These are phyloP conservation scores for Trogon melanurus DNA, from an alignment of 2,113 vertebrate species.

Conservation along the genomic window DNA sequence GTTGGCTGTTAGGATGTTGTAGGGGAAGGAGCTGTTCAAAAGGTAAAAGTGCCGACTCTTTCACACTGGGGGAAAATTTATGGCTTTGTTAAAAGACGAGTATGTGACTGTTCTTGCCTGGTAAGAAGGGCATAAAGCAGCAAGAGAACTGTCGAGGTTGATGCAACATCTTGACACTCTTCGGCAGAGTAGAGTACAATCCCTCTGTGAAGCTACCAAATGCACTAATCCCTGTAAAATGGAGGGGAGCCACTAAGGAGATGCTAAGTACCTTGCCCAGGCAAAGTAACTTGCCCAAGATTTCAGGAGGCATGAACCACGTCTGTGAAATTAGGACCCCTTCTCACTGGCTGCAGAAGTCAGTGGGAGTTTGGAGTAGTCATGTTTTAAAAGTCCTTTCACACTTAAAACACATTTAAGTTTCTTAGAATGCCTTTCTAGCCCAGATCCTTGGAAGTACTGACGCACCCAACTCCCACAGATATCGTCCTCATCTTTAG, in stretches of 20 bases:
- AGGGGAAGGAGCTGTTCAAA: background rate
- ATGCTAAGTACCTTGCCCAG: background rate
- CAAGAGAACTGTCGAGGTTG: background rate
- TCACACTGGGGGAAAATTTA: fast-evolving
- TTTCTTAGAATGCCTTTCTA: conserved; percentile 25
- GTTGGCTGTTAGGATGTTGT: background rate
- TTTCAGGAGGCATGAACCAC: background rate
- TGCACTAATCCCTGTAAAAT: background rate
- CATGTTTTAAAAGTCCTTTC: background rate
- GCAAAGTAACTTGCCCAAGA: background rate
- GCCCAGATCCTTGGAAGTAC: conserved; percentile 5
- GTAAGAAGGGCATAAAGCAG: background rate
- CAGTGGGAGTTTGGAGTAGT: background rate
- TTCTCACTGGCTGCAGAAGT: background rate
- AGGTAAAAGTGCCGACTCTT: background rate
- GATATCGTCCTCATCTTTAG: background rate
- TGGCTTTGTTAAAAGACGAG: fast-evolving
- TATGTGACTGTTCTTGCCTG: background rate
- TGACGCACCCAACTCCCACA: background rate
- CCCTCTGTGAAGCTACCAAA: background rate
- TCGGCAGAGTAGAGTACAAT: background rate
- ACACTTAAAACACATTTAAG: background rate
- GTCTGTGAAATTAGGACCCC: background rate
- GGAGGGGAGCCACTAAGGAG: background rate
- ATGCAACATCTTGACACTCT: background rate